phyloP scores from a whole-genome alignment of 2,888 invertebrate genomes.

The Limnephilus marmoratus region DNA sequence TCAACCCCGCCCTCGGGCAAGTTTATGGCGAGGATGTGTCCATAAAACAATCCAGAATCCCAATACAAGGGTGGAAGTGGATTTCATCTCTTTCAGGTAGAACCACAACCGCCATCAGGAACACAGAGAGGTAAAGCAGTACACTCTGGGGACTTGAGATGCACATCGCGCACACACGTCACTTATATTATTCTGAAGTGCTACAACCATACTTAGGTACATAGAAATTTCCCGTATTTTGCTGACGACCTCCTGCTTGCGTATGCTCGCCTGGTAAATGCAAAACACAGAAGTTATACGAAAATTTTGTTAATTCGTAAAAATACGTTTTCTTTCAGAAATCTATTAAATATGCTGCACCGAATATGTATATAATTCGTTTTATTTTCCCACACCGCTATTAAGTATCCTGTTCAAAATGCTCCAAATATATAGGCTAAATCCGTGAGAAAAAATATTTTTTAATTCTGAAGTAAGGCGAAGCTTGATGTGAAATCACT shows the following conservation, averaged over 20 bases:
- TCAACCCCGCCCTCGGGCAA: neutral
- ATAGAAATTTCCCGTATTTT: constrained; percentile 32
- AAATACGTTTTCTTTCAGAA: constrained; percentile 7
- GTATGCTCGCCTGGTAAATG: constrained; percentile 54
- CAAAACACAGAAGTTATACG: constrained; percentile 27
- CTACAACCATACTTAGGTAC: constrained; percentile 27
- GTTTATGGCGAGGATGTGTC: constrained; percentile 23
- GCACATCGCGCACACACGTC: constrained; percentile 56
- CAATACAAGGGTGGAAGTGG: constrained; percentile 51
- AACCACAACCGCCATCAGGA: constrained; percentile 47
- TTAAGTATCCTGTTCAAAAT: too few relatives aligned
- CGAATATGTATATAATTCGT: neutral
- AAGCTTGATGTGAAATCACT: too few relatives aligned
- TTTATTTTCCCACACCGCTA: neutral
- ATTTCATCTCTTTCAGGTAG: constrained; percentile 51
- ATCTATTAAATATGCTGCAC: neutral
- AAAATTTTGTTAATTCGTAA: constrained; percentile 29
- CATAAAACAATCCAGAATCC: constrained; percentile 54
- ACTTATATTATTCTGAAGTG: constrained; percentile 57
- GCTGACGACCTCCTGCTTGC: constrained; percentile 47
- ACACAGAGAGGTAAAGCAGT: constrained; percentile 50
- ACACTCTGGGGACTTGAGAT: constrained; percentile 56
- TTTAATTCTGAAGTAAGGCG: too few relatives aligned
- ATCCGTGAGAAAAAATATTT: neutral
- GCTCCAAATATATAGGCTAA: neutral